Conservation (phyloP, 2,113 vertebrate species). For the Oreotrochilus melanogaster region DNA sequence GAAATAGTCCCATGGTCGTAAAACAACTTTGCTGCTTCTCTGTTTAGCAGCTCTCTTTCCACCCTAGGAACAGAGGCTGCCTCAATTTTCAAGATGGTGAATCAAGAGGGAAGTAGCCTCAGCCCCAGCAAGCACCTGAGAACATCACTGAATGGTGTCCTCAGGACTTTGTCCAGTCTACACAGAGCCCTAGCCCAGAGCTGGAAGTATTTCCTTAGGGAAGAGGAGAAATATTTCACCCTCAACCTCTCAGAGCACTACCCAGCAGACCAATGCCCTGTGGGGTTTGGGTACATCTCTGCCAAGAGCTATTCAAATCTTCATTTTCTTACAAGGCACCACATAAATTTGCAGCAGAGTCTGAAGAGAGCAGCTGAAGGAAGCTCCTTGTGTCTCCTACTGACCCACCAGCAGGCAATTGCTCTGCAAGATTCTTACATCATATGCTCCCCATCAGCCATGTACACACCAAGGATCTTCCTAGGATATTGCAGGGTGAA, state of each 20-base stretch:
- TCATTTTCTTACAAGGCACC: not conserved
- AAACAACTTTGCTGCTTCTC: not conserved
- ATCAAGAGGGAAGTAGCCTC: not conserved
- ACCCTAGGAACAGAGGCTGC: not conserved
- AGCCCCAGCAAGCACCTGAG: not conserved
- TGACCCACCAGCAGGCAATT: not conserved
- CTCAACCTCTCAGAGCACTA: not conserved
- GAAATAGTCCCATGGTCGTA: not conserved
- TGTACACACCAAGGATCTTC: not conserved
- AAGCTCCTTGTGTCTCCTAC: not conserved
- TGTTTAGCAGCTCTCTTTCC: not conserved
- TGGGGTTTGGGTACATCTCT: not conserved
- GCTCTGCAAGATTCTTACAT: not conserved
- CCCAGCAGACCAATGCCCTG: fast-evolving
- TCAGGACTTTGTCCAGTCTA: not conserved
- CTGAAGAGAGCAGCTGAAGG: not conserved
- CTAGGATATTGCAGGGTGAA: not conserved
- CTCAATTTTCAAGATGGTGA: not conserved
- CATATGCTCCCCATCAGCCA: not conserved
- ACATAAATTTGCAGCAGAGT: not conserved
- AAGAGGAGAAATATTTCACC: not conserved
- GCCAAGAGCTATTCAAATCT: not conserved
- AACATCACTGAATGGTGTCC: not conserved
- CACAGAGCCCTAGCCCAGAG: not conserved
- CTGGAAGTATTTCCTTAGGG: not conserved